These are phyloP conservation scores for Trichopria drosophilae DNA, from an alignment of 2,888 invertebrate genomes.

Conservation along the genomic window DNA sequence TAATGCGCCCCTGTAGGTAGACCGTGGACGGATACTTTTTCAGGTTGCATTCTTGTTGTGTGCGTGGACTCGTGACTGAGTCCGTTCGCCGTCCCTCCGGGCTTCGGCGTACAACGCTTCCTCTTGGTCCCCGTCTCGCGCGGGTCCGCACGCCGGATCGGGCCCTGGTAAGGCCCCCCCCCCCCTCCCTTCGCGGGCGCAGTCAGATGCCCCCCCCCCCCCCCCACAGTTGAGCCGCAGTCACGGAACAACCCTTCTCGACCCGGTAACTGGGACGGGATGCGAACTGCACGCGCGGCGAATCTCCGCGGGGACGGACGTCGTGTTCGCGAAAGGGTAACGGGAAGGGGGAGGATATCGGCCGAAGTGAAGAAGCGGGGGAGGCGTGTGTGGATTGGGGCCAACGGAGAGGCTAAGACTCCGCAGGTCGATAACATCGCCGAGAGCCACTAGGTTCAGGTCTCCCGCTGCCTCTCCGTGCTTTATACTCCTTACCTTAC, in stretches of 20 bases:
- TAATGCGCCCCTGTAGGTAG: conserved; percentile 27
- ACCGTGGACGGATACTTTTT: neutral
- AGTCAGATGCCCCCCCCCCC: neutral
- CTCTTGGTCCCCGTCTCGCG: neutral
- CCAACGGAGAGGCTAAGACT: conserved; percentile 45
- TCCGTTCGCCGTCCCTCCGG: no score
- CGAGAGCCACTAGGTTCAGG: conserved; percentile 54
- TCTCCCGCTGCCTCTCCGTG: conserved; percentile 45
- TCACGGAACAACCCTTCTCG: conserved; percentile 47
- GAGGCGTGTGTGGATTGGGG: conserved; percentile 38
- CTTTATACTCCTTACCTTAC: conserved; percentile 44
- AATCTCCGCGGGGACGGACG: conserved; percentile 25
- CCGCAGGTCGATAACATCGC: conserved; percentile 55
- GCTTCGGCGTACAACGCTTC: conserved; percentile 1
- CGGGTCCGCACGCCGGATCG: no score
- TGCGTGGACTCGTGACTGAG: conserved; percentile 35
- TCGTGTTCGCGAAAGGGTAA: conserved; percentile 17
- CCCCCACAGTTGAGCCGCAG: conserved; percentile 26
- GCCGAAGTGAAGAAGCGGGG: conserved; percentile 36
- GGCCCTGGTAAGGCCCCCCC: no score
- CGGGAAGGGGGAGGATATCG: conserved; percentile 30
- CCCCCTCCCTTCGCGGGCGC: neutral
- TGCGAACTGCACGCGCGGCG: conserved; percentile 33
- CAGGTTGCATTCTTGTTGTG: conserved; percentile 4
- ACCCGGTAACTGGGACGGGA: conserved; percentile 19